Base-by-base conservation (phyloP, 2,888 invertebrate genomes). In the Diaphora mendica region DNA sequence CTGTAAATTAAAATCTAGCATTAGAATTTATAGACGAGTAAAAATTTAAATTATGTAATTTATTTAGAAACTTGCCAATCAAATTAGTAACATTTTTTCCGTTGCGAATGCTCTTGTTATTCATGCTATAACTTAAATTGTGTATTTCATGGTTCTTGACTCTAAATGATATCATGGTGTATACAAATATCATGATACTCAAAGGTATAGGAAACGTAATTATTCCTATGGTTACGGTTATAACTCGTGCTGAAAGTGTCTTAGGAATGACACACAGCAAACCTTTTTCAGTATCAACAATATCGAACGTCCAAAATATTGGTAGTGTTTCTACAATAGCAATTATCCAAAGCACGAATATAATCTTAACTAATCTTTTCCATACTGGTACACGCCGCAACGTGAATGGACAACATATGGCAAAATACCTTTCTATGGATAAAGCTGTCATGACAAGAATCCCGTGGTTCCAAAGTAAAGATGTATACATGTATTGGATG, bases 1-100 rank as follows among this genome's bases (percentile, higher is more conserved):
- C 94, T 94, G 89, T 86, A 91, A 82, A 87, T 75, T 48, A 74
- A 78, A 78, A n/a, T 69, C 13, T 42, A 8, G 8, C 4, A 11
- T 69, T 39, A 69, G 39, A 15, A 8, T 39, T 59, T 55, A 15
- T 11, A 9, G 2, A 23, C 20, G 9, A 30, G 42, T 26, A 23
- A 15, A 62, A 44, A 5, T 15, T 1, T 3, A n/a, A 30, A 5
- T 9, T 8, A 44, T 9, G 9, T 55, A 9, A n/a, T 0, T 48
- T 65, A 23, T 7, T n/a, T 7, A 64, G 15, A n/a, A n/a, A 78
- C 86, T 81, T 81, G 86, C 89, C 79, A 68, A 86, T 86, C n/a
- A 88, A 77, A 73, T 86, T 87, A 71, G 86, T 89, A 5, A 87
- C 80, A 78, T 83, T 86, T 67, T 77, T 84, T 51, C 83, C 82